Evolutionary conservation across 2,113 vertebrate genomes (phyloP), one percentile per base, ranked within the genome.

Genomic region (Desmodus rotundus): DNA sequence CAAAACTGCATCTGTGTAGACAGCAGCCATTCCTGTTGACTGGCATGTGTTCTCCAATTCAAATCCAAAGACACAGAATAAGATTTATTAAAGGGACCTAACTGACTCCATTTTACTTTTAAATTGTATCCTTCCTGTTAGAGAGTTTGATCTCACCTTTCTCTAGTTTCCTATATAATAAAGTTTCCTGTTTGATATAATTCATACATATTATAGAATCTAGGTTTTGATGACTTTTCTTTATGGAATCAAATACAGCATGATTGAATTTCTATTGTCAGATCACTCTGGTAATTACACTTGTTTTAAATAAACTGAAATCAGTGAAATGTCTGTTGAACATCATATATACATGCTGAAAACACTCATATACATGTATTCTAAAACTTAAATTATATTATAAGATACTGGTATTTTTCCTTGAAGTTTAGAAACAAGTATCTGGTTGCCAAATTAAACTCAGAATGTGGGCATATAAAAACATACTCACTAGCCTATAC

Each of bases 211-310:
- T 94, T 56, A 58, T n/a, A 76, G 52, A 56, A 78, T 38, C 45
- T 58, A 43, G 17, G 7, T 93, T 80, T 86, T 87, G 43, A 81
- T 67, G 52, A 67, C 19, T 85, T 93, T 95, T 94, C 76, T 65
- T 78, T 96, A 91, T 74, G 76, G 45, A 93, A 96, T 52, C 74
- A 94, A 95, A 95, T 63, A 96, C 3, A 84, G 45, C 74, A 87
- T 28, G 67, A 78, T 61, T 56, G 15, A 76, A 72, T 94, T 84
- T 73, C 36, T 93, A 76, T 56, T 68, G 67, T 78, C 84, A 94
- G 70, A 38, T 56, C 47, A 95, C 43, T 87, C 85, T 74, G 50
- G 70, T 74, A 14, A 93, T 93, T 72, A 87, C 22, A 76, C 4
- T 54, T 91, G 73, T 24, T 80, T 90, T 88, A 84, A 58, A 93